Base-by-base conservation (phyloP, 2,113 vertebrate species). In the Nannobrachium achirus region DNA sequence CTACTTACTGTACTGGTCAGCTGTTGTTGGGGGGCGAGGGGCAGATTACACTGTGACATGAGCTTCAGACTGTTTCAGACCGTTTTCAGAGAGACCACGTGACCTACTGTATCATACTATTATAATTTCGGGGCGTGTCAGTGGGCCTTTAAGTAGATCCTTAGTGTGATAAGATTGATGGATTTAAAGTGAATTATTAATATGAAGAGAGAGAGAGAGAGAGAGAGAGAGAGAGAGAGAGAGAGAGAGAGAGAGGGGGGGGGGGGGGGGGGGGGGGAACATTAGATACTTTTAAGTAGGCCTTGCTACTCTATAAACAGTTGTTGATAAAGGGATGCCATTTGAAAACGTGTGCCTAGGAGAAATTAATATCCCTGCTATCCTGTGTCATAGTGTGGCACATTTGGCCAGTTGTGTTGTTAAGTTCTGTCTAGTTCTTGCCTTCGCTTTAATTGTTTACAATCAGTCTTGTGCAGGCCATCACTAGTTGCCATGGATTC, bases 311-410 rank as follows among this genome's bases (percentile, higher is more conserved):
- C 3, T 33, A 33, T 33, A 14, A 48, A 72, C 19, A 0, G 33
- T 63, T 10, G 25, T 11, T 57, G 39, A 19, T 61, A 3, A 65
- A 75, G 8, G 40, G 13, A 74, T 2, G 53, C 13, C 14, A 42
- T 0, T 20, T 25, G 4, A 16, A 45, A 25, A 5, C 1, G 20
- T 68, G 80, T 82, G 82, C 82, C 84, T 82, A 2, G 67, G 42
- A 78, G 2, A 6, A 53, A 53, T 25, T 8, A 71, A n/a, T 57
- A 63, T 61, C 61, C 64, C 65, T 80, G 81, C 72, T 14, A 8
- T 51, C 49, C 49, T 72, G 10, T 58, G 20, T 79, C 18, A 46
- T 58, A 51, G 48, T 53, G 63, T 19, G 73, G 74, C 77, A 81
- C 76, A 81, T 39, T 51, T 65, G 25, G 53, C 10, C 11, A 13